phyloP scores from a whole-genome alignment of 2,888 invertebrate species.

The Lepeophtheirus nordmannii region DNA sequence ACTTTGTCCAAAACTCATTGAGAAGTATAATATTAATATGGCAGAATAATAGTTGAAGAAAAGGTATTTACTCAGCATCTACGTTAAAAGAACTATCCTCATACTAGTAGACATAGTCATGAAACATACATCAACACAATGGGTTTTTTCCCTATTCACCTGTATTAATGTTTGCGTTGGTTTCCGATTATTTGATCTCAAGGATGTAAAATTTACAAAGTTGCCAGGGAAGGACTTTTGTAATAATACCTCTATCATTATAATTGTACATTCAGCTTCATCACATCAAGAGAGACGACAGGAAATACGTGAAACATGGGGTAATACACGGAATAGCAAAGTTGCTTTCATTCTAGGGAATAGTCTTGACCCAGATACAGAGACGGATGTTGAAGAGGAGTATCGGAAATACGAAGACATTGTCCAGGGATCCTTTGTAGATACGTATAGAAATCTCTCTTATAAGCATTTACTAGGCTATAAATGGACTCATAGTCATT shows the following conservation, averaged over 20 bases:
- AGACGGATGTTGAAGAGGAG: slow-evolving; percentile 34
- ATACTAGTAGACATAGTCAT: too few relatives aligned
- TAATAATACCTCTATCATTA: not conserved
- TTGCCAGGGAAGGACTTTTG: too few relatives aligned
- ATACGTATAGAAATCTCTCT: slow-evolving; percentile 63
- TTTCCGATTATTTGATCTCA: too few relatives aligned
- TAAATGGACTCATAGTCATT: slow-evolving; percentile 54
- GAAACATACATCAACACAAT: too few relatives aligned
- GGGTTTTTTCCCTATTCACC: too few relatives aligned
- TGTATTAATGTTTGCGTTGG: too few relatives aligned
- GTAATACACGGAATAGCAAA: slow-evolving; percentile 37
- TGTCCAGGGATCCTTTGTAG: slow-evolving; percentile 57
- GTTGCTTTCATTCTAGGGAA: slow-evolving; percentile 52
- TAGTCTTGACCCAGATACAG: slow-evolving; percentile 34
- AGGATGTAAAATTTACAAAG: too few relatives aligned
- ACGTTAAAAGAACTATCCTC: too few relatives aligned
- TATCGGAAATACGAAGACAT: slow-evolving; percentile 44
- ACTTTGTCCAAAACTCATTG: too few relatives aligned
- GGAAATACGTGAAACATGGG: not conserved
- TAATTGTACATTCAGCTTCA: not conserved
- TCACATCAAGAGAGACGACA: not conserved
- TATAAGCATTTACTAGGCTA: slow-evolving; percentile 64
- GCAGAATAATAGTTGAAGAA: too few relatives aligned
- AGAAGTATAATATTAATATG: too few relatives aligned
- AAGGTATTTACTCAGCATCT: too few relatives aligned